Base-by-base conservation (phyloP, 2,888 invertebrate species). In the Abscondita cerata region DNA sequence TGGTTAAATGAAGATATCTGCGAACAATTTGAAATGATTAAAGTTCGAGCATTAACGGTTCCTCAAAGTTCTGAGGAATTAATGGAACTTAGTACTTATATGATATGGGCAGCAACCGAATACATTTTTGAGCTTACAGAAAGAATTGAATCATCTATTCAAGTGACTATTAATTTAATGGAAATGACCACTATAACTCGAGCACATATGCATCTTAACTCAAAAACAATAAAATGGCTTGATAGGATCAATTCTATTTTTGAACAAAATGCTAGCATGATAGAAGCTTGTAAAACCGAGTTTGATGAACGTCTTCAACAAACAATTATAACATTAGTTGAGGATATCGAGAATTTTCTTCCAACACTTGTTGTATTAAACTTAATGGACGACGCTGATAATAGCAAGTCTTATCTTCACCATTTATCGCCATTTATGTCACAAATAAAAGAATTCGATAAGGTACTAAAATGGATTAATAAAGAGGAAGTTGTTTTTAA, bases 401-500 rank as follows among this genome's bases (percentile, higher is more conserved):
- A 90, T 73, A 89, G 94, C 66, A 83, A 86, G 11, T 90, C 93
- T 72, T 96, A 96, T 77, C 86, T 90, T 34, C 87, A 91, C 75
- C 87, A 90, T 72, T 83, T 95, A 68, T 86, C 91, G 55, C 87
- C 88, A 68, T 87, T 94, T 48, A 87, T 91, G 59, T 89, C 90
- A 70, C 86, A 90, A 60, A 81, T 96, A 47, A 86, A 87, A 62
- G 88, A 87, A 15, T 90, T 93, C 72, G 89, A 92, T 71, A 87
- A 88, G 68, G 85, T 90, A 69, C 90, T 93, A 13, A 78, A 81
- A 5, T 95, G 94, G 94, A 94, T 96, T 51, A 95, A 96, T 80
- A 87, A 89, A 70, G 96, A 97, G 82, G 96, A 97, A 81, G 81
- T 83, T 3, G 86, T 95, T 9, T 92, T 96, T 73, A 93, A 95